Conservation (phyloP, 2,888 invertebrate genomes). For the Ophion obscuratus region DNA sequence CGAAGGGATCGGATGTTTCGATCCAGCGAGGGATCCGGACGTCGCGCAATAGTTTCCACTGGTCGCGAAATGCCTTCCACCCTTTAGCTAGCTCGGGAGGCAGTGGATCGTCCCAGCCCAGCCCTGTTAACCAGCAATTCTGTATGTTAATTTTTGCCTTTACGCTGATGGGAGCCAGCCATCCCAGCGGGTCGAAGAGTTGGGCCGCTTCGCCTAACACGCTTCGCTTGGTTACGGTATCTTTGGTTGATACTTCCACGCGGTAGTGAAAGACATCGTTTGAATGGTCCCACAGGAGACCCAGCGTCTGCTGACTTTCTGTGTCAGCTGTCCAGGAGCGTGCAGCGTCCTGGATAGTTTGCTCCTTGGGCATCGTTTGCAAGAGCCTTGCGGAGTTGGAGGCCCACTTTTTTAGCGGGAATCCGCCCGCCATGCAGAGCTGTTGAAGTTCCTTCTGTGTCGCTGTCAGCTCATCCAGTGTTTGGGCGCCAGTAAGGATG, state of each 20-base stretch:
- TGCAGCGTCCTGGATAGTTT: no score
- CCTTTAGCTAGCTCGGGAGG: no score
- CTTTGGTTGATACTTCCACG: not conserved
- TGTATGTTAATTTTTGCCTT: no score
- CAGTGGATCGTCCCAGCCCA: no score
- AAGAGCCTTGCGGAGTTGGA: not conserved
- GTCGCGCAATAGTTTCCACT: no score
- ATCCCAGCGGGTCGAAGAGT: no score
- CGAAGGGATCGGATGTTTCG: not conserved
- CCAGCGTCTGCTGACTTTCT: not conserved
- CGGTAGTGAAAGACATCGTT: not conserved
- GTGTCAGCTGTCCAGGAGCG: no score
- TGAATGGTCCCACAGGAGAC: not conserved
- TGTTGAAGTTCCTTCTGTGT: constrained; percentile 35
- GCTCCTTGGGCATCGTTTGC: not conserved
- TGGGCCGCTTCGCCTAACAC: no score
- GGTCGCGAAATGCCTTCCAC: no score
- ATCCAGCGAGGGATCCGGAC: not conserved
- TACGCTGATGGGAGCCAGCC: no score
- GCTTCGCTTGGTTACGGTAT: no score
- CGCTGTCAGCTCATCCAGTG: not conserved
- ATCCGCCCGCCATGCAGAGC: constrained; percentile 36
- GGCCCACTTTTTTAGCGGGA: constrained; percentile 1
- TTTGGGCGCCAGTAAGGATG: constrained; percentile 50
- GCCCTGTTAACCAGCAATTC: no score